These are phyloP conservation scores for Bos taurus DNA, from an alignment of 2,113 vertebrate species.

Conservation along the genomic window ARS-UCD2.0 NC_037330.1:57757501-57758000, in stretches of 20 bases:
- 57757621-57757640: not conserved
- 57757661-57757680: not conserved
- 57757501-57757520: not conserved
- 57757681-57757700: not conserved
- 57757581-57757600: not conserved
- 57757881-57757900: not conserved
- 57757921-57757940: not conserved
- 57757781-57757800: not conserved
- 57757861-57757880: not conserved
- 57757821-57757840: not conserved
- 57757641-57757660: not conserved
- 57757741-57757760: not conserved
- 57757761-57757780: not conserved
- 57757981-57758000: not conserved
- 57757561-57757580: not conserved
- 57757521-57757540: accelerated
- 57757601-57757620: accelerated
- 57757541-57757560: not conserved
- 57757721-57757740: not conserved
- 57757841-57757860: not conserved
- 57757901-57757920: not conserved
- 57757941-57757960: not conserved
- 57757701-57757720: not conserved
- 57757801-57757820: not conserved
- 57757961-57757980: not conserved